A percentile compares a stretch with the other conserved stretches of the same genome.
Conservation (phyloP, 2,888 invertebrate genomes). For the Parnassius glacialis region DNA sequence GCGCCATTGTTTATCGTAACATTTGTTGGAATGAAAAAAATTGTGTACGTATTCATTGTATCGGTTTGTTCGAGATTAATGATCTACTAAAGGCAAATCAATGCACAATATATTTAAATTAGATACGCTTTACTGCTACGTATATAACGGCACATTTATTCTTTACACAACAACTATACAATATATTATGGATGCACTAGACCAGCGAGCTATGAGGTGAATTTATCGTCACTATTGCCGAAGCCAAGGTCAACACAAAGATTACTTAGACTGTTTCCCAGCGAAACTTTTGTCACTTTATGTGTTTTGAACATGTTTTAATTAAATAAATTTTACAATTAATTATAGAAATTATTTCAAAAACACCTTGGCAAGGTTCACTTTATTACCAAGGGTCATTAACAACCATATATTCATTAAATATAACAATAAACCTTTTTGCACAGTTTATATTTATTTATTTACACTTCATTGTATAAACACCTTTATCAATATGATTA, state of each 20-base stretch:
- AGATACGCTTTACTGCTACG: conserved; percentile 30
- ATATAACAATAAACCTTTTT: too few relatives aligned
- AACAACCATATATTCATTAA: too few relatives aligned
- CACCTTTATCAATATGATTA: too few relatives aligned
- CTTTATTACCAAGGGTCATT: too few relatives aligned
- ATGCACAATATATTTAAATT: conserved; percentile 28
- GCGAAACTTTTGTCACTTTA: neutral
- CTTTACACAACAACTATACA: conserved; percentile 30
- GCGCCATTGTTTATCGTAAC: conserved; percentile 41
- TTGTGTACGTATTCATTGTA: conserved; percentile 38
- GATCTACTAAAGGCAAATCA: conserved; percentile 33
- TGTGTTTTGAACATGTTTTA: too few relatives aligned
- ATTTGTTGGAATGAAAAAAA: conserved; percentile 18
- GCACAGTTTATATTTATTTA: too few relatives aligned
- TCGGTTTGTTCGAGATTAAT: conserved; percentile 49
- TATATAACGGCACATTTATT: conserved; percentile 32
- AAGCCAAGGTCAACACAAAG: conserved; percentile 17
- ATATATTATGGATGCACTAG: conserved; percentile 3
- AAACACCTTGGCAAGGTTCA: too few relatives aligned
- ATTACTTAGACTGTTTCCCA: neutral
- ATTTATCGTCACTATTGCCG: conserved; percentile 10
- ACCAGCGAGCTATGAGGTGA: conserved; percentile 5
- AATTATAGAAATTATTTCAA: too few relatives aligned
- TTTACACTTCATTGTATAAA: too few relatives aligned
- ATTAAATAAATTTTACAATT: too few relatives aligned